Percentiles rank a stretch among this genome's conserved stretches.
Evolutionary conservation across 2,888 invertebrate species (phyloP).

Genomic region (Antheraea assamensis): DNA sequence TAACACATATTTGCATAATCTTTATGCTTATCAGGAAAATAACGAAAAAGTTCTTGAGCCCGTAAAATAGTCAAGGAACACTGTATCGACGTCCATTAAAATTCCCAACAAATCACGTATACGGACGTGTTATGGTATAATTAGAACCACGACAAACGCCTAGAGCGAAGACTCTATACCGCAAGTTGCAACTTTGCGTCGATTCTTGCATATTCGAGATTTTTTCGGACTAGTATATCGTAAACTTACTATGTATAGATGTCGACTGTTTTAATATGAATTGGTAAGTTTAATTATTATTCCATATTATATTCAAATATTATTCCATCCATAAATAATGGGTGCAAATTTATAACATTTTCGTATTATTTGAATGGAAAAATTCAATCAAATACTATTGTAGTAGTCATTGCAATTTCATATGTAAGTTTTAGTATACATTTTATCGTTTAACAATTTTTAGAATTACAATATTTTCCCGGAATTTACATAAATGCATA

Average conservation of each 20-base stretch:
- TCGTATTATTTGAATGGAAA: too few species aligned
- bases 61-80: slow-evolving; percentile 17
- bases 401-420: too few species aligned
- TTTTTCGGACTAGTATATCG: neutral
- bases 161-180: slow-evolving; percentile 38
- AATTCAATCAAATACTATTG: too few species aligned
- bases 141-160: slow-evolving; percentile 42
- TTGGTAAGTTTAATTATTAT: neutral
- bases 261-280: neutral
- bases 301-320: neutral
- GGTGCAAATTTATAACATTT: too few species aligned
- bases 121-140: slow-evolving; percentile 55
- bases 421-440: too few species aligned
- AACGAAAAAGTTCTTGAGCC: slow-evolving; percentile 2
- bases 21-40: neutral
- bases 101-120: slow-evolving; percentile 56
- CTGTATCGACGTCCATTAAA: slow-evolving; percentile 50
- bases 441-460: too few species aligned
- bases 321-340: too few species aligned
- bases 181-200: slow-evolving; percentile 12
- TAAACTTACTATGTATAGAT: neutral
- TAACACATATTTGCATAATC: neutral
- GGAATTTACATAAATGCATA: neutral
- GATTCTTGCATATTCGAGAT: slow-evolving; percentile 2
- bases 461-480: neutral